These are phyloP conservation scores for Sterrhoptilus dennistouni DNA, from an alignment of 2,113 vertebrate genomes.

Conservation along the genomic window DNA sequence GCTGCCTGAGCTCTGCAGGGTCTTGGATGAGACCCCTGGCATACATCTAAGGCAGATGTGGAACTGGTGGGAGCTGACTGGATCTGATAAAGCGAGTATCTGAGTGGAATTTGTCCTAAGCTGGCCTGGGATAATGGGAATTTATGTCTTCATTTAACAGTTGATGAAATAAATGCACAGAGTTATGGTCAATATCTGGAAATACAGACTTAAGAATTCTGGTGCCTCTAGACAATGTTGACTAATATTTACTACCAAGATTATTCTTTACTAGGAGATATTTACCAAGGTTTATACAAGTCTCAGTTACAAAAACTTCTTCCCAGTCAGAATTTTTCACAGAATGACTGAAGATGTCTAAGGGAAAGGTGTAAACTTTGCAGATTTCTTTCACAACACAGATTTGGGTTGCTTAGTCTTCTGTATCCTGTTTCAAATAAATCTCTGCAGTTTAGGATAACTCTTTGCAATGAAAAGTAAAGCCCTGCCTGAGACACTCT, in stretches of 20 bases:
- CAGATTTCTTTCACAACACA: neutral
- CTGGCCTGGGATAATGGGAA: neutral
- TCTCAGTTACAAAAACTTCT: neutral
- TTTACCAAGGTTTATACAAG: neutral
- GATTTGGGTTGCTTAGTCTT: neutral
- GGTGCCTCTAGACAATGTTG: neutral
- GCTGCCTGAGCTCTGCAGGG: neutral
- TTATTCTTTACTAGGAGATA: neutral
- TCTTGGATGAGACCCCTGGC: neutral
- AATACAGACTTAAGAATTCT: neutral
- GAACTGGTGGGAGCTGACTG: neutral
- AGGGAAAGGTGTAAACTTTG: neutral
- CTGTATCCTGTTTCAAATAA: neutral
- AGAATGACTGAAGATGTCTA: neutral
- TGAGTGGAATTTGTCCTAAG: neutral
- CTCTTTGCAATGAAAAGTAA: slow-evolving; percentile 7
- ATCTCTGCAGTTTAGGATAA: neutral
- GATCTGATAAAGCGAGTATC: neutral
- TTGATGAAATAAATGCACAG: neutral
- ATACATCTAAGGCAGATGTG: neutral
- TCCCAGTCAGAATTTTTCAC: neutral
- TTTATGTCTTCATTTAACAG: neutral
- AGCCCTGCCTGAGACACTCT: neutral
- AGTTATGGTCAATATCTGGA: neutral
- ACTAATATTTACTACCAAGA: slow-evolving; percentile 29